Base-by-base conservation (phyloP, 2,888 invertebrate species). In the Penaeus monodon region DNA sequence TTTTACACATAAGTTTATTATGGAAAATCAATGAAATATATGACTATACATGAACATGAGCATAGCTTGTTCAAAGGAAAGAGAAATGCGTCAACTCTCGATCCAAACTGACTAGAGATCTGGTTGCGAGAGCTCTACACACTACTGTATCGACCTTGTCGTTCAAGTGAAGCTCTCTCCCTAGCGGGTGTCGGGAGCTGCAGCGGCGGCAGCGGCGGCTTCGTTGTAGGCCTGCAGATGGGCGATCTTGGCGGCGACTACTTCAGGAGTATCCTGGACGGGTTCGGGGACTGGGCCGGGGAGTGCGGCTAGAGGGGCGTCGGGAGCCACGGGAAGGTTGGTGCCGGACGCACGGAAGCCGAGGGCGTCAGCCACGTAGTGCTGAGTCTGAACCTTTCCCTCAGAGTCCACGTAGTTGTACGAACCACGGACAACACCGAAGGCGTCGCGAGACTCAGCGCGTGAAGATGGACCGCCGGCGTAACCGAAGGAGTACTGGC, bases 401-500 rank as follows among this genome's bases (percentile, higher is more conserved):
- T 93, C 91, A 87, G 93, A 93, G 91, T 92, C 92, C 84, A 93
- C 91, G 92, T 93, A 93, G 90, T 93, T 92, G 92, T 92, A 93
- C 89, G 92, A 91, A 57, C 93, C 93, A 78, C 91, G 91, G 90
- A 92, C 92, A 92, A 92, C 92, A 81, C 93, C 93, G 87, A 91
- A 91, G 78, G 92, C 92, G 90, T 93, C 92, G 89, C 92, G 85
- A 81, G 73, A 78, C 33, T 88, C 89, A 77, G 89, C 87, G 74
- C 84, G 85, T 33, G 90, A 84, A 86, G 90, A 90, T 64, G 90
- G 90, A 78, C 84, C 85, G 68, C 85, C 86, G 14, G 27, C 44
- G 57, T 70, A 70, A 22, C 82, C 82, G 57, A 68, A 70, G 20
- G 44, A 49, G 49, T 33, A 65, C 29, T 86, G 88, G 10, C 77